Conservation (phyloP, 2,888 invertebrate genomes). For the Willowsia nigromaculata region DNA sequence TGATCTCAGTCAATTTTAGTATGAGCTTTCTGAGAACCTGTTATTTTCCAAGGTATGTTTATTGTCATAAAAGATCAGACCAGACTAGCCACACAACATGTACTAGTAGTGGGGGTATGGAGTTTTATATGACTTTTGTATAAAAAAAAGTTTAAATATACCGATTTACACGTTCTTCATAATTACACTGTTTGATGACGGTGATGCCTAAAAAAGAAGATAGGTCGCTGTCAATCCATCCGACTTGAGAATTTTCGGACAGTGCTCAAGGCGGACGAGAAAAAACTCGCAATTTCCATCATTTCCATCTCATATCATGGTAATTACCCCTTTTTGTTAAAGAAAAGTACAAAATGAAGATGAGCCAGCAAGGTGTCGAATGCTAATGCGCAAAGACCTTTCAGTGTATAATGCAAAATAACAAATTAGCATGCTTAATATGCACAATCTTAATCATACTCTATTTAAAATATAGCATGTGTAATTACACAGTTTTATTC, state of each 20-base stretch:
- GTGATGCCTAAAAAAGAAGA: neutral
- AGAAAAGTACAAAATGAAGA: neutral
- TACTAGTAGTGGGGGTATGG: neutral
- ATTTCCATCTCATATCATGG: neutral
- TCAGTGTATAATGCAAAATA: neutral
- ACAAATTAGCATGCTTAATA: neutral
- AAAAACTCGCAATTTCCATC: neutral
- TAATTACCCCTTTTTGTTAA: neutral
- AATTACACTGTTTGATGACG: neutral
- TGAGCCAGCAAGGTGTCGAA: neutral
- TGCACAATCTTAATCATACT: neutral
- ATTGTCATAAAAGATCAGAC: slow-evolving; percentile 51
- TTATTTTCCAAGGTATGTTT: slow-evolving; percentile 55
- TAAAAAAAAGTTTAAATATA: neutral
- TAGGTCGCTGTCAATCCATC: neutral
- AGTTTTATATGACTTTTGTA: neutral
- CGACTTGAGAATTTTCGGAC: slow-evolving; percentile 31
- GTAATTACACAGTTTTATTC: neutral
- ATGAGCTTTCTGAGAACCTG: slow-evolving; percentile 43
- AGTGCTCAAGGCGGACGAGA: slow-evolving; percentile 64
- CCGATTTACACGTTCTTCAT: neutral
- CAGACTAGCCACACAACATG: neutral
- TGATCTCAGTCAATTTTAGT: slow-evolving; percentile 21
- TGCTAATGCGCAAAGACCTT: slow-evolving; percentile 3
- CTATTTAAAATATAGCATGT: neutral